Evolutionary conservation across 2,888 invertebrate species (phyloP).

Genomic region (Phragmatobia fuliginosa): DNA sequence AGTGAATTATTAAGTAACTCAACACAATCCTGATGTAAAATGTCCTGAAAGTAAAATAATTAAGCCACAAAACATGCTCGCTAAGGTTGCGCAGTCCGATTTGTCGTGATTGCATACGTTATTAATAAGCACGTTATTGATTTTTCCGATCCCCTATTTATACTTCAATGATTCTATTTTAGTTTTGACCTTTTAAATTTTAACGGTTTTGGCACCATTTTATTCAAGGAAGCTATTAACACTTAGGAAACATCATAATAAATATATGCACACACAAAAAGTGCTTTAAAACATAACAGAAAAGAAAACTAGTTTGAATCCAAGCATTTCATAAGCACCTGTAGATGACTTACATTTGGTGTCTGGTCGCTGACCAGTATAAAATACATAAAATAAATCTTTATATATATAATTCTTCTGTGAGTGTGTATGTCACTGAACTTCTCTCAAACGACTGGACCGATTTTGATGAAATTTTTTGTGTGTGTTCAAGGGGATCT

Average conservation of each 20-base stretch:
- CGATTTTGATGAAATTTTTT: no score
- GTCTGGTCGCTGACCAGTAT: no score
- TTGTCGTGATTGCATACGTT: slow-evolving; percentile 68
- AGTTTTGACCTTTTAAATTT: slow-evolving; percentile 46
- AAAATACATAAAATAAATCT: no score
- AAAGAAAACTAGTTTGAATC: no score
- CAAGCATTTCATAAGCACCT: no score
- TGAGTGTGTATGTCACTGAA: no score
- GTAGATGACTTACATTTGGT: no score
- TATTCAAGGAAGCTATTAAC: slow-evolving; percentile 11
- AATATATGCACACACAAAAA: no score
- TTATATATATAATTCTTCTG: no score
- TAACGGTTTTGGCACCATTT: slow-evolving; percentile 21
- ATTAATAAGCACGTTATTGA: slow-evolving; percentile 66
- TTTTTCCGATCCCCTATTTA: slow-evolving; percentile 64
- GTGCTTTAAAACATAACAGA: no score
- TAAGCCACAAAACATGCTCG: slow-evolving; percentile 36
- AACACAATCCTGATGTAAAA: slow-evolving; percentile 16
- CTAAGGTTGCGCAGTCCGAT: slow-evolving; percentile 47
- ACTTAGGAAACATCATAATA: not conserved
- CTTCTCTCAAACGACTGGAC: no score
- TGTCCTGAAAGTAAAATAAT: slow-evolving; percentile 51
- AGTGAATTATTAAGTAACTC: slow-evolving; percentile 33
- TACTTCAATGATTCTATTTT: slow-evolving; percentile 44
- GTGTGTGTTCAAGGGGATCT: no score